A percentile compares a stretch with the other conserved stretches of the same genome.
Evolutionary conservation across 2,113 vertebrate species (phyloP).

Genomic region (Jacana jacana): DNA sequence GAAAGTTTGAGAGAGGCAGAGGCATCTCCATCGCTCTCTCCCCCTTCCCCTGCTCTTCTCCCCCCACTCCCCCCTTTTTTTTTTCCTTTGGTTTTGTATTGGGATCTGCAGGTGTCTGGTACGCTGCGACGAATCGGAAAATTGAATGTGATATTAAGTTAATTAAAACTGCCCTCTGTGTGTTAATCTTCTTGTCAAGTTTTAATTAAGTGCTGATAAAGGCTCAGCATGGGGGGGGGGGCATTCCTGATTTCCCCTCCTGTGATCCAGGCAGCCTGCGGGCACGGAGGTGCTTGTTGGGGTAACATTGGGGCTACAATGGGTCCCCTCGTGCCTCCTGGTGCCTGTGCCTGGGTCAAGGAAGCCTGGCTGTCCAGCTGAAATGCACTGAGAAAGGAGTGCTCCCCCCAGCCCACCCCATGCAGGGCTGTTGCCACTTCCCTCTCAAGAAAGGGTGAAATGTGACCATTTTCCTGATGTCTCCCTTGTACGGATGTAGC

Average conservation of each 20-base stretch:
- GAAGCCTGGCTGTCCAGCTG: background rate
- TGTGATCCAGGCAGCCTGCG: background rate
- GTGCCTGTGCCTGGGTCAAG: background rate
- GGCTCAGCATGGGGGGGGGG: slow-evolving; percentile 17
- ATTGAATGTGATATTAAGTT: slow-evolving; percentile 71
- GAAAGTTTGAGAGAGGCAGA: background rate
- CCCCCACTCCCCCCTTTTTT: background rate
- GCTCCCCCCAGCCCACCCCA: background rate
- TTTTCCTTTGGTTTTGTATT: background rate
- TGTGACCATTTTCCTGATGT: background rate
- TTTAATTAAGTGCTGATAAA: slow-evolving; percentile 78
- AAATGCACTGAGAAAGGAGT: background rate
- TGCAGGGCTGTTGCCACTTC: fast-evolving
- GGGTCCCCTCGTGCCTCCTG: background rate
- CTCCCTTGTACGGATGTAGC: background rate
- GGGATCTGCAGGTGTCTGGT: slow-evolving; percentile 51
- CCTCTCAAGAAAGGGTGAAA: background rate
- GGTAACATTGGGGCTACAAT: background rate
- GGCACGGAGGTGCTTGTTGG: background rate
- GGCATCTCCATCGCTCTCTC: background rate
- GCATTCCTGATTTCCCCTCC: background rate
- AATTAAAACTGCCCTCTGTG: slow-evolving; percentile 76
- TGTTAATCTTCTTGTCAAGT: slow-evolving; percentile 78
- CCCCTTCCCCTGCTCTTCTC: background rate
- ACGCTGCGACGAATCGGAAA: slow-evolving; percentile 50